Evolutionary conservation across 2,797 vertebrate genomes (phyloP).

Genomic region (Rousettus madagascariensis): DNA sequence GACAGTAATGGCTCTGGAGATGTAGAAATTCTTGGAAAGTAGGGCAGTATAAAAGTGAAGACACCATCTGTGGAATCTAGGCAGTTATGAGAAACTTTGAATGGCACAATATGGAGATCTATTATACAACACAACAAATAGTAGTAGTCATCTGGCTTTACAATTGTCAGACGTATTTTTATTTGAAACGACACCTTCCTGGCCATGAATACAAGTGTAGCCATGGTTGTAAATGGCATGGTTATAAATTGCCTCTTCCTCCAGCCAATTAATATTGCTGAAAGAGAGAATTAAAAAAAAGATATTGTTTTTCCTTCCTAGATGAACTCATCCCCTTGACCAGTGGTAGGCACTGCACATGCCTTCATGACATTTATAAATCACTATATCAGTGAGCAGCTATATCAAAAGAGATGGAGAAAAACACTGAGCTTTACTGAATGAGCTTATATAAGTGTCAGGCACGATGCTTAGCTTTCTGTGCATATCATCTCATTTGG

Average conservation of each 20-base stretch:
- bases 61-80: constrained; percentile 57
- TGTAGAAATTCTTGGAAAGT: constrained; percentile 61
- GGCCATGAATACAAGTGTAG: neutral
- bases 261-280: neutral
- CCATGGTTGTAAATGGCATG: neutral
- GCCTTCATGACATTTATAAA: neutral
- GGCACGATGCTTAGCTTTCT: neutral
- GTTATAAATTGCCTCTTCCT: neutral
- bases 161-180: neutral
- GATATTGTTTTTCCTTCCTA: neutral
- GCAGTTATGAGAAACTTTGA: constrained; percentile 65
- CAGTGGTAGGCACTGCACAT: too few relatives aligned
- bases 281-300: neutral
- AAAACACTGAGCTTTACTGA: neutral
- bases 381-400: neutral
- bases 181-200: neutral
- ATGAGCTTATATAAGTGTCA: neutral
- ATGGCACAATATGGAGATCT: constrained; percentile 52
- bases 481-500: neutral
- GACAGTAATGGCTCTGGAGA: constrained; percentile 71
- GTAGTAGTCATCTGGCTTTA: constrained; percentile 44
- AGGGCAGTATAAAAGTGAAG: constrained; percentile 65
- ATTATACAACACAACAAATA: constrained; percentile 68
- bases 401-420: neutral
- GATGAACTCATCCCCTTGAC: neutral